A percentile compares a stretch with the other conserved stretches of the same genome.
Conservation (phyloP, 2,797 vertebrate genomes). For the Poecilia velifera region DNA sequence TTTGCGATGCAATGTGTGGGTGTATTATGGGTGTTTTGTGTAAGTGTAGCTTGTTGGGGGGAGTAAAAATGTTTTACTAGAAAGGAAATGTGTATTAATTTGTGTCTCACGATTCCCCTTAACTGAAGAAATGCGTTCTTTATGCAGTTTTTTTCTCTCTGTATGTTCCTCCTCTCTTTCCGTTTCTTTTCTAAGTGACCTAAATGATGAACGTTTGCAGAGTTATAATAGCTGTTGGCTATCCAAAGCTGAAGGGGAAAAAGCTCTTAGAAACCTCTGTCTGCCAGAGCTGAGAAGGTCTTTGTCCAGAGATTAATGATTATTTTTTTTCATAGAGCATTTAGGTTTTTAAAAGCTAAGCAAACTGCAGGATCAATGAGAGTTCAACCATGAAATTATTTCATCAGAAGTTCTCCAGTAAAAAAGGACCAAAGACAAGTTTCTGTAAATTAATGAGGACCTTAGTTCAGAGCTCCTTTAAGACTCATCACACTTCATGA, state of each 20-base stretch:
- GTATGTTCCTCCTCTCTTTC: not conserved
- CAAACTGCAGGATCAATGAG: not conserved
- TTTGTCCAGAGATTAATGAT: not conserved
- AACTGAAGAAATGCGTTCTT: not conserved
- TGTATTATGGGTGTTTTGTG: constrained; percentile 7
- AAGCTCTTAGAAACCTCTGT: not conserved
- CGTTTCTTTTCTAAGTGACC: constrained; percentile 21
- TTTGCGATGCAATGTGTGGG: not conserved
- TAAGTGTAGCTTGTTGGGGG: not conserved
- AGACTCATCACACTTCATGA: constrained; percentile 4
- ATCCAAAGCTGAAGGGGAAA: constrained; percentile 32
- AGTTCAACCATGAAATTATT: not conserved
- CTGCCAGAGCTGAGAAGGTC: not conserved
- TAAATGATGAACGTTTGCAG: constrained; percentile 15
- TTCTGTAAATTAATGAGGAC: not conserved
- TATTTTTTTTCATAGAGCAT: not conserved
- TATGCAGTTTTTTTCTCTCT: constrained; percentile 4
- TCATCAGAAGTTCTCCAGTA: not conserved
- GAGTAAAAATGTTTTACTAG: not conserved
- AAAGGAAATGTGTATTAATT: not conserved
- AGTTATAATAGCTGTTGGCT: constrained; percentile 33
- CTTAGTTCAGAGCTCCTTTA: not conserved
- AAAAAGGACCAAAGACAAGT: not conserved
- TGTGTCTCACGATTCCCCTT: not conserved
- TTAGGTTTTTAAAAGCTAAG: not conserved